Evolutionary conservation across 2,888 invertebrate species (phyloP).

Genomic region (Pyrrhosoma nymphula): DNA sequence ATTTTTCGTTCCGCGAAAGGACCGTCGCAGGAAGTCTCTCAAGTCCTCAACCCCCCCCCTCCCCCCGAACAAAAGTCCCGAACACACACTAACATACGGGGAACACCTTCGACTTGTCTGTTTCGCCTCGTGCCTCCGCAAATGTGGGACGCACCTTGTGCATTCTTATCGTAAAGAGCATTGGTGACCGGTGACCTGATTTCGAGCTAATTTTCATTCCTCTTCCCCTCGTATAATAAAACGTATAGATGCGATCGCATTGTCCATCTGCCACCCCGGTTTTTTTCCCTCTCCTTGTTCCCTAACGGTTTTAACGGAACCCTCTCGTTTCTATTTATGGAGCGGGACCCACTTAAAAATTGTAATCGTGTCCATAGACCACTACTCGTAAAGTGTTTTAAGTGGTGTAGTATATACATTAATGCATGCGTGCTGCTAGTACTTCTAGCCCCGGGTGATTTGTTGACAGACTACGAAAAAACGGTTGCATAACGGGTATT

Average conservation of each 20-base stretch:
- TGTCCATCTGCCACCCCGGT: background rate
- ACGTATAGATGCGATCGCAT: background rate
- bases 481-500: too few species aligned
- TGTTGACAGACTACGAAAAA: too few species aligned
- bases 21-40: background rate
- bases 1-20: background rate
- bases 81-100: background rate
- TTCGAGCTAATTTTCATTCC: conserved; percentile 4
- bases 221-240: conserved; percentile 2
- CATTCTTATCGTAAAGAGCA: conserved; percentile 18
- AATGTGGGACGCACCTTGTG: background rate
- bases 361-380: background rate
- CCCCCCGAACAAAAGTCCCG: background rate
- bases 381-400: background rate
- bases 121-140: background rate
- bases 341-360: background rate
- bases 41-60: background rate
- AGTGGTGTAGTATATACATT: background rate
- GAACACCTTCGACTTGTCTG: too few species aligned
- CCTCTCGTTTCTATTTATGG: background rate
- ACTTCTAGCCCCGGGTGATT: too few species aligned
- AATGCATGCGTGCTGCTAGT: too few species aligned
- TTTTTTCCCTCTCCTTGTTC: background rate
- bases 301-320: background rate
- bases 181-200: background rate